A percentile compares a stretch with the other conserved stretches of the same genome.
phyloP scores from a whole-genome alignment of 2,113 vertebrate genomes.

The Cyprinodon variegatus region DNA sequence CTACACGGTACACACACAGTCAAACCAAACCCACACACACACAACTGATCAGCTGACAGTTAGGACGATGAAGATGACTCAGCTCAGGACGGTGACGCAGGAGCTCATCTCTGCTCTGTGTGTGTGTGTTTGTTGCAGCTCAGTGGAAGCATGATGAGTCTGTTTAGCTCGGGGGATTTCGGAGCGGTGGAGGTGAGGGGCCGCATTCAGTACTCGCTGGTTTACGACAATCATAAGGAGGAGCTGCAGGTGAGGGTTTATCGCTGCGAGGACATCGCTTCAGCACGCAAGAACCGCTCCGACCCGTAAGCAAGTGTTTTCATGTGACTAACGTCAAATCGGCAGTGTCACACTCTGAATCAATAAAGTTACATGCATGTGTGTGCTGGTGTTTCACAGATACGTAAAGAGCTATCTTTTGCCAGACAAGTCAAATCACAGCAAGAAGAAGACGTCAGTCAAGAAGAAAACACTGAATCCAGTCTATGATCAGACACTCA shows the following conservation, averaged over 20 bases:
- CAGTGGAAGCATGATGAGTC: slow-evolving; percentile 91
- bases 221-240: slow-evolving; percentile 79
- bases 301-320: slow-evolving; percentile 87
- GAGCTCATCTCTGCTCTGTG: slow-evolving; percentile 34
- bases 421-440: slow-evolving; percentile 89
- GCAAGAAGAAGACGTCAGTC: slow-evolving; percentile 92
- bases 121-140: slow-evolving; percentile 75
- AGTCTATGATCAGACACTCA: slow-evolving; percentile 89
- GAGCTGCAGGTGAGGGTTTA: slow-evolving; percentile 87
- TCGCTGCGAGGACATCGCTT: slow-evolving; percentile 88
- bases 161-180: slow-evolving; percentile 89
- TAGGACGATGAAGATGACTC: slow-evolving; percentile 55
- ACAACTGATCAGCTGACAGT: slow-evolving; percentile 23
- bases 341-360: not conserved
- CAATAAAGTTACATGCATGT: not conserved
- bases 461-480: slow-evolving; percentile 91
- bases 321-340: slow-evolving; percentile 10
- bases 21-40: slow-evolving; percentile 1
- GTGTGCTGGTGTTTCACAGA: slow-evolving; percentile 66
- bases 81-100: slow-evolving; percentile 59
- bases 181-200: slow-evolving; percentile 85
- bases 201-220: slow-evolving; percentile 86
- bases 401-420: slow-evolving; percentile 96
- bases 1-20: slow-evolving; percentile 61
- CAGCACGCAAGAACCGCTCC: slow-evolving; percentile 85